Conservation (phyloP, 2,797 vertebrate species). For the Lateolabrax maculatus region DNA sequence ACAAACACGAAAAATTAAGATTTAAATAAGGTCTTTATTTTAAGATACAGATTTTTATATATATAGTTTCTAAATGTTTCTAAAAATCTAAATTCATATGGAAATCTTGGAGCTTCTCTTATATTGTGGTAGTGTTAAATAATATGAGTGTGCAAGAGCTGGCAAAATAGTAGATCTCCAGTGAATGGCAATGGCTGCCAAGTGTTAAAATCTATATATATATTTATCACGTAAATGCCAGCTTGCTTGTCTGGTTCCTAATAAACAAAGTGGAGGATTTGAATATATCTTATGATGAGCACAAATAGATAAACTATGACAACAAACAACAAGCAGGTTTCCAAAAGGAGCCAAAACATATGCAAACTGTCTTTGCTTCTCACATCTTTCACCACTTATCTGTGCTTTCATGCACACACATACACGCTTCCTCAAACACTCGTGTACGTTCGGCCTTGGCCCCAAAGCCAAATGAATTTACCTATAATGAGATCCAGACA, state of each 20-base stretch:
- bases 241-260: neutral
- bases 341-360: conserved; percentile 22
- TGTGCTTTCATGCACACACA: conserved; percentile 36
- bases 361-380: conserved; percentile 24
- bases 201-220: conserved; percentile 12
- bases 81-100: neutral
- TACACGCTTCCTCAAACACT: conserved; percentile 18
- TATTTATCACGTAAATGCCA: conserved; percentile 1
- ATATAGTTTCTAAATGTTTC: neutral
- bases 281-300: neutral
- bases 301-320: neutral
- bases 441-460: conserved; percentile 5
- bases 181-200: conserved; percentile 18
- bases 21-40: neutral
- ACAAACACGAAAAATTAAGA: neutral
- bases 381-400: neutral
- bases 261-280: conserved; percentile 1
- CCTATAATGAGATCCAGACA: conserved; percentile 73
- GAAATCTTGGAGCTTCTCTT: neutral
- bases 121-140: neutral
- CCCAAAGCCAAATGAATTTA: conserved; percentile 58
- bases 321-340: conserved; percentile 24
- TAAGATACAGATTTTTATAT: neutral
- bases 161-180: conserved; percentile 12
- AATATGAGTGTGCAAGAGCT: conserved; percentile 3